These are phyloP conservation scores for Oryctes rhinoceros DNA, from an alignment of 1,140 invertebrate species.

Conservation along the genomic window DNA sequence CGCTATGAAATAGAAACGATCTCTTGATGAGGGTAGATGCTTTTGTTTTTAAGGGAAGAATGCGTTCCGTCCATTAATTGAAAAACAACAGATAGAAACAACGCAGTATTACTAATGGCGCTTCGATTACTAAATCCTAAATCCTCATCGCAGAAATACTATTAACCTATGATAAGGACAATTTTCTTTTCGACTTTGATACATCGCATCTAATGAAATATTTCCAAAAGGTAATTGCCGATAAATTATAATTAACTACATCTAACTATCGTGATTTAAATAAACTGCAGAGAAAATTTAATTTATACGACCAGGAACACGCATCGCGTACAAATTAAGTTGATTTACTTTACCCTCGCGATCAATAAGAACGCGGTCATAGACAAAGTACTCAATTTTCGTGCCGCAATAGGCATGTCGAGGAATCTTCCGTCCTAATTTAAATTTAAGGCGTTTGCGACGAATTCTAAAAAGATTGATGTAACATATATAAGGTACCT, in stretches of 20 bases:
- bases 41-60: neutral
- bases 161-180: too few species aligned
- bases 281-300: conserved; percentile 15
- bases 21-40: neutral
- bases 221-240: neutral
- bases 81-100: neutral
- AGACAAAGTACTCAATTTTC: conserved; percentile 10
- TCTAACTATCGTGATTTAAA: neutral
- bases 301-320: conserved; percentile 3
- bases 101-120: neutral
- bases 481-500: neutral
- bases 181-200: too few species aligned
- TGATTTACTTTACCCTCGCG: conserved; percentile 13
- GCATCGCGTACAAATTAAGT: neutral
- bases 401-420: neutral
- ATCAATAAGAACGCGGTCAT: neutral
- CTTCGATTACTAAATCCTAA: too few species aligned
- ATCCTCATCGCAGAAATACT: too few species aligned
- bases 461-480: neutral
- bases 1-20: conserved; percentile 21
- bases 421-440: neutral
- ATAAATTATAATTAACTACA: neutral
- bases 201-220: neutral
- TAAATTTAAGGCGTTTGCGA: neutral
- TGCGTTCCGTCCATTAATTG: neutral